Base-by-base conservation (phyloP, 2,797 vertebrate genomes). In the Sparus aurata region DNA sequence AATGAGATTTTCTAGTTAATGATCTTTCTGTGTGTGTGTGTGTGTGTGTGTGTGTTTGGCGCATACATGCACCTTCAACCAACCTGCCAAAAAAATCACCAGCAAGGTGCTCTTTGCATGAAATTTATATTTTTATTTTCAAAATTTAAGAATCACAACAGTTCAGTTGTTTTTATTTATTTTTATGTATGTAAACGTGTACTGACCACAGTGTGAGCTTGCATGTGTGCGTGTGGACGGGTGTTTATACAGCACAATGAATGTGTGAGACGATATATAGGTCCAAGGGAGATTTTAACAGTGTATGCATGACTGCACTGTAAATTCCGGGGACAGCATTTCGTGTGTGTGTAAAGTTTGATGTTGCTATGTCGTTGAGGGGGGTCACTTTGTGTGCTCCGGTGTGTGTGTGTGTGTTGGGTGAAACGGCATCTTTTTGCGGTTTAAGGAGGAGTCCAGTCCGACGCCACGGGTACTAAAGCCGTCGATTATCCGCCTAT, bases 261-360 rank as follows among this genome's bases (percentile, higher is more conserved):
- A 45, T 67, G 76, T 68, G 75, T 80, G 84, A 81, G 70, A 67
- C 52, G 71, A 65, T 84, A 71, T 87, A 74, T 68, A 80, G 73
- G 67, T 88, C 79, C 73, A 71, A 34, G 83, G 46, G 82, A 89
- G 81, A 86, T 84, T 89, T 92, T 91, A 89, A 90, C 85, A 76
- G 73, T 62, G 82, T 84, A 82, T 84, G 84, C 83, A 90, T 87
- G 89, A 85, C 80, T 91, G 80, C 84, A 80, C 84, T 85, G 85
- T 91, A 84, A 91, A 92, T 89, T 90, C 85, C 63, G 45, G 30
- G 18, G 80, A 82, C 84, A 75, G 69, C 47, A 27, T 92, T 90
- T 75, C 78, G 68, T 75, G 70, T 87, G 80, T 82, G 85, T 82
- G 80, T 89, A 81, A 92, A 92, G 87, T 92, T 93, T 84, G 82